Evolutionary conservation across 2,113 vertebrate species (phyloP).

Genomic region (Suricata suricatta): DNA sequence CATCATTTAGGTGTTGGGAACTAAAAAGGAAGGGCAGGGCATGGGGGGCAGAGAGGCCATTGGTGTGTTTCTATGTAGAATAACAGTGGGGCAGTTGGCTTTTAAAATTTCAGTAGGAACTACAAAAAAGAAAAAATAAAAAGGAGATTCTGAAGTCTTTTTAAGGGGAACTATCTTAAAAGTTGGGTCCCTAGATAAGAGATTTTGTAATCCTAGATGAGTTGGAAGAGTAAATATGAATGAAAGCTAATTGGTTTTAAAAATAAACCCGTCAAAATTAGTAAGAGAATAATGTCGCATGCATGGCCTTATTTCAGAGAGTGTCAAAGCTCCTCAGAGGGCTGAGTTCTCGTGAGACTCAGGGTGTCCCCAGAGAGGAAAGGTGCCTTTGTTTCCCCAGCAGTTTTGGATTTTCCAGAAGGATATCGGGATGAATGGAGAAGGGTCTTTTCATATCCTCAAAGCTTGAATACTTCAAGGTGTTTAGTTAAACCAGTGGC

Average conservation of each 20-base stretch:
- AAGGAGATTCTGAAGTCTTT: not conserved
- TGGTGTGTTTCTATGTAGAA: not conserved
- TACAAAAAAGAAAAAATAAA: not conserved
- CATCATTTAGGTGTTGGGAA: not conserved
- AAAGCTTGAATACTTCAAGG: not conserved
- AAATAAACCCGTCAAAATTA: slow-evolving; percentile 48
- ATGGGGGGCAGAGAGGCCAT: not conserved
- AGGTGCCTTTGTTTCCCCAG: not conserved
- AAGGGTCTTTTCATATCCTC: not conserved
- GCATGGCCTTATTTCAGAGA: not conserved
- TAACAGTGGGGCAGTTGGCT: not conserved
- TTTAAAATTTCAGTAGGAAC: slow-evolving; percentile 16
- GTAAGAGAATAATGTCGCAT: not conserved
- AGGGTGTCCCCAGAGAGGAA: not conserved
- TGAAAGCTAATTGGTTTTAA: slow-evolving; percentile 59
- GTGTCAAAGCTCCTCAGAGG: not conserved
- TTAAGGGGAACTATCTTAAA: not conserved
- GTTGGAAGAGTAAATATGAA: slow-evolving; percentile 52
- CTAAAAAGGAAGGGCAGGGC: not conserved
- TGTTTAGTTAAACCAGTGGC: not conserved
- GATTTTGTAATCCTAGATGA: slow-evolving; percentile 15
- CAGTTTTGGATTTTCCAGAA: slow-evolving; percentile 24
- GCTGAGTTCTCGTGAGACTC: not conserved
- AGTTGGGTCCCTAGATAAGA: slow-evolving; percentile 36
- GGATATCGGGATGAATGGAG: not conserved